A percentile compares a stretch with the other conserved stretches of the same genome.
phyloP scores from a whole-genome alignment of 2,888 invertebrate species.

The Drosophila pegasa region DNA sequence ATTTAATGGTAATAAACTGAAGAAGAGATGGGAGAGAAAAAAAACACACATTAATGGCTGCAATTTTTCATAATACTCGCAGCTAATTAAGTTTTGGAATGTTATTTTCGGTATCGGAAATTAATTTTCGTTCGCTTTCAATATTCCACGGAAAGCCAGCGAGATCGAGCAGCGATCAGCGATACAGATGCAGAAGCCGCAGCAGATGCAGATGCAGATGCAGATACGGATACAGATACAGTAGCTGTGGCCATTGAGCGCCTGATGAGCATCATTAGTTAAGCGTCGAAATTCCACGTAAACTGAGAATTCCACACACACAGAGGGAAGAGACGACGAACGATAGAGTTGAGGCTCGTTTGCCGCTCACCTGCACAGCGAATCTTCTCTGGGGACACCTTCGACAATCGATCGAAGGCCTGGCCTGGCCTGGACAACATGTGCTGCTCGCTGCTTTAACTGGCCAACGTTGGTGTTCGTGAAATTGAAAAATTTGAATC shows the following conservation, averaged over 20 bases:
- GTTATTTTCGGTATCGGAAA: constrained; percentile 41
- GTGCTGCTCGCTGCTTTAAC: constrained; percentile 32
- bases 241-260: constrained; percentile 67
- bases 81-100: constrained; percentile 69
- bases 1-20: constrained; percentile 46
- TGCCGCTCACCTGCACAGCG: constrained; percentile 69
- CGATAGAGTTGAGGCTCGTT: too few relatives aligned
- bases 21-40: too few relatives aligned
- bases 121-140: constrained; percentile 60
- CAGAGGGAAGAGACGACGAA: too few relatives aligned
- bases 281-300: constrained; percentile 80
- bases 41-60: constrained; percentile 56
- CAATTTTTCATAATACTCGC: constrained; percentile 74
- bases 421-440: constrained; percentile 54
- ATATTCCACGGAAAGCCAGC: constrained; percentile 60
- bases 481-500: constrained; percentile 75
- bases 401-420: constrained; percentile 36
- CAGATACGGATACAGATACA: constrained; percentile 44
- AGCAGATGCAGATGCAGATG: constrained; percentile 39
- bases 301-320: constrained; percentile 50
- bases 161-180: constrained; percentile 27
- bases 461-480: constrained; percentile 38
- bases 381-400: constrained; percentile 75
- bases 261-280: constrained; percentile 82
- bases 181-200: constrained; percentile 38